Conservation (phyloP, 2,113 vertebrate species). For the Piprites chloris region DNA sequence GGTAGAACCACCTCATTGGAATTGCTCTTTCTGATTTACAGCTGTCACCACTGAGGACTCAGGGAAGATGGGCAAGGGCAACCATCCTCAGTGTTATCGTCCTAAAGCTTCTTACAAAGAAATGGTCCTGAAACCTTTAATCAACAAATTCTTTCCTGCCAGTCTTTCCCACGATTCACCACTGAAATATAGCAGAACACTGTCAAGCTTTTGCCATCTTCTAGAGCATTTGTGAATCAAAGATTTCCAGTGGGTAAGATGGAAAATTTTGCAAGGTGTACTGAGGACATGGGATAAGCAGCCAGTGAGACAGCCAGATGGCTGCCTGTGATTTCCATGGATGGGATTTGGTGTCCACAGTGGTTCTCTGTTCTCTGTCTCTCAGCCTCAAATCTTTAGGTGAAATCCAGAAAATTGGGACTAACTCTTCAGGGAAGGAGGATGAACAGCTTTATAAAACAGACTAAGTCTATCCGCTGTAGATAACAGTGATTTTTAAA, state of each 20-base stretch:
- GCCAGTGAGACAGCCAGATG: not conserved
- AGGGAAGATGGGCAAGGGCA: not conserved
- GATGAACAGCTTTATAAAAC: not conserved
- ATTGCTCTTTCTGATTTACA: not conserved
- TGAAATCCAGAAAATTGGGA: not conserved
- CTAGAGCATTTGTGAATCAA: not conserved
- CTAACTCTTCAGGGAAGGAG: not conserved
- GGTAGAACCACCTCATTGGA: not conserved
- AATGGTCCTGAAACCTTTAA: not conserved
- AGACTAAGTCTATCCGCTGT: not conserved
- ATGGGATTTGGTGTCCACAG: not conserved
- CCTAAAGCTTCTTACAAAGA: not conserved
- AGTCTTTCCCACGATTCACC: not conserved
- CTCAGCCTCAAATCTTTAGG: not conserved
- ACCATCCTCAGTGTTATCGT: not conserved
- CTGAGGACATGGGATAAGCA: fast-evolving
- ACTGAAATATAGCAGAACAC: not conserved
- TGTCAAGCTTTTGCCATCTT: not conserved
- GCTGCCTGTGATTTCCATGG: not conserved
- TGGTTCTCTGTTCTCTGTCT: not conserved
- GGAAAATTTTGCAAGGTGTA: not conserved
- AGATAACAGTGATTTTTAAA: not conserved
- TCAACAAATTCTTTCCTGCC: not conserved
- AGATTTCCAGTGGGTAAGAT: not conserved
- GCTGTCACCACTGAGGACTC: not conserved